Evolutionary conservation across 2,888 invertebrate genomes (phyloP).

Genomic region (Papilio demoleus): DNA sequence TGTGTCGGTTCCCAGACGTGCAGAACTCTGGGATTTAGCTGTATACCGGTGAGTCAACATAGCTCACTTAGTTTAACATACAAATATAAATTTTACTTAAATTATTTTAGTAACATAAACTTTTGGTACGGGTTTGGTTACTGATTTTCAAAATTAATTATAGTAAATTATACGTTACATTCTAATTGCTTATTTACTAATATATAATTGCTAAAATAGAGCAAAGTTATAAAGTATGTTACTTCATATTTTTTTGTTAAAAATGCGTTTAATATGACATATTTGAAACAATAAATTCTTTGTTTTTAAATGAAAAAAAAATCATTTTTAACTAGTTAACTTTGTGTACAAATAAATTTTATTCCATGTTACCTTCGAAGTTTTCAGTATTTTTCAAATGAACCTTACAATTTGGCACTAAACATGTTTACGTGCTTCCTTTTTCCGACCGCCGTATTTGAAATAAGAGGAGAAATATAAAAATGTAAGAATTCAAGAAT

Average conservation of each 20-base stretch:
- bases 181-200: too few relatives aligned
- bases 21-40: not conserved
- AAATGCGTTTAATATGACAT: too few relatives aligned
- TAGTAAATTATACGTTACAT: too few relatives aligned
- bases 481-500: conserved; percentile 1
- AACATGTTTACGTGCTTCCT: not conserved
- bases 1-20: conserved; percentile 6
- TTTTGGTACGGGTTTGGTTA: not conserved
- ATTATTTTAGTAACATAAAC: not conserved
- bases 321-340: too few relatives aligned
- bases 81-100: not conserved
- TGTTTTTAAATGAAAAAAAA: too few relatives aligned
- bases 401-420: conserved; percentile 7
- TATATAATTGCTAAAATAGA: not conserved
- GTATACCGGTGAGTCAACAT: conserved; percentile 2
- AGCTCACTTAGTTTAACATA: not conserved
- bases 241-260: too few relatives aligned
- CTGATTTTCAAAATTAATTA: too few relatives aligned
- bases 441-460: not conserved
- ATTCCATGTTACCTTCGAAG: not conserved
- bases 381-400: not conserved
- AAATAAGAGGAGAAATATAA: not conserved
- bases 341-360: too few relatives aligned
- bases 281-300: not conserved
- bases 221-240: not conserved